Conservation (phyloP, 2,797 vertebrate species). For the Oophaga sylvatica region DNA sequence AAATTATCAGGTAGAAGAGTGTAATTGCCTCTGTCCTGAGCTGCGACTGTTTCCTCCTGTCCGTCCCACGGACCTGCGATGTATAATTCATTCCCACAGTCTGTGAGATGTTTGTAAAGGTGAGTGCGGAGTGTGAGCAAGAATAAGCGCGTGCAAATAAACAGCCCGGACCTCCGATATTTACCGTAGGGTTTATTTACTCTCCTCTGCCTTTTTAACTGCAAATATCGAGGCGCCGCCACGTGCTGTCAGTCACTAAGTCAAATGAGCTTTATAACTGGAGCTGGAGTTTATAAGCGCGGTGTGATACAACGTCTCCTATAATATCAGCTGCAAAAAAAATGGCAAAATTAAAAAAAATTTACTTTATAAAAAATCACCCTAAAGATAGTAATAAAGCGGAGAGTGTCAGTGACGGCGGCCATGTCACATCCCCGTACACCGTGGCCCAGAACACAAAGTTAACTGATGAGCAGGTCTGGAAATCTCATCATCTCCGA, state of each 20-base stretch:
- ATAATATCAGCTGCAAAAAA: neutral
- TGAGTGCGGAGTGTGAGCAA: slow-evolving; percentile 25
- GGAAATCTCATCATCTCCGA: neutral
- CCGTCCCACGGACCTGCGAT: neutral
- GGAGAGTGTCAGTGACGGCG: too few species aligned
- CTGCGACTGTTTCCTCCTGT: neutral
- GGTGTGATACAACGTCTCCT: neutral
- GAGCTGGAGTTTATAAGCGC: neutral
- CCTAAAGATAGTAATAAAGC: neutral
- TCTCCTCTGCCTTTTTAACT: slow-evolving; percentile 13
- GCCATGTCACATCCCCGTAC: neutral
- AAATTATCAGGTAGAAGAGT: neutral
- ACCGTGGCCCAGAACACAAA: neutral
- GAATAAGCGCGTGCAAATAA: slow-evolving; percentile 51
- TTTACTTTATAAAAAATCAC: neutral
- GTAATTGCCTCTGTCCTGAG: neutral
- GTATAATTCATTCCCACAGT: slow-evolving; percentile 38
- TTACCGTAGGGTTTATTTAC: slow-evolving; percentile 29
- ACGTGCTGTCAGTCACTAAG: slow-evolving; percentile 17
- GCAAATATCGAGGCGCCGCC: slow-evolving; percentile 38
- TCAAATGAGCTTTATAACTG: neutral
- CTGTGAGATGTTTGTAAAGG: slow-evolving; percentile 26
- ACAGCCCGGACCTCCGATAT: slow-evolving; percentile 21
- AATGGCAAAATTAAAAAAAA: neutral
- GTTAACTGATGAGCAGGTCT: neutral